Evolutionary conservation across 2,888 invertebrate species (phyloP), one percentile per base, ranked within the genome.

Genomic region (Drosophila mettleri): DNA sequence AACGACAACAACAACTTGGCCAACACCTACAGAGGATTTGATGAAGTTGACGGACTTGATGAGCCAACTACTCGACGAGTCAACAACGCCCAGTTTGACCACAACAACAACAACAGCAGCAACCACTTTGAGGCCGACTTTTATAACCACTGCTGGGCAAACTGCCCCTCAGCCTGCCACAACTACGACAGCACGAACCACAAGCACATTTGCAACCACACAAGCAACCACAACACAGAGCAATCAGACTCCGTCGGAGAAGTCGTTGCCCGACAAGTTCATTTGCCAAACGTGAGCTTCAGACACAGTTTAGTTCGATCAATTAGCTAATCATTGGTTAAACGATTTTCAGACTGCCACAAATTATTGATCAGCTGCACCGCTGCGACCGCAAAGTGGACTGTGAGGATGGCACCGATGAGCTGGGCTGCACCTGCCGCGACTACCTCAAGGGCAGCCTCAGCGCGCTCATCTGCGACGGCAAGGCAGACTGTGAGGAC

Each of bases 321-420:
- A 18, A 18, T 7, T 0, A 3, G 7, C 14, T n/a, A 45, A 27
- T 10, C 1, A 41, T 10, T 16, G 5, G 4, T n/a, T 1, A 4
- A 33, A 1, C 3, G n/a, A 10, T 74, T 92, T 92, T 43, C 82
- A 96, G 96, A 67, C 94, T 96, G 78, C 89, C 93, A 0, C 96
- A 97, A 92, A 93, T 92, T 9, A 94, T 97, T 61, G 93, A 95
- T 0, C 91, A 93, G 24, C 77, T 89, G 2, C 93, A 94, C 75
- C 94, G 94, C 29, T 97, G 97, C 90, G 94, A 97, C 86, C 94
- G 93, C 43, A 92, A 93, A 63, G 91, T 94, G 18, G 96, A 97
- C 86, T 97, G 97, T 90, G 96, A 97, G 92, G 97, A 97, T 92
- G 96, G 95, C 5, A 95, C 95, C 0, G 97, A 97, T 90, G 97